These are phyloP conservation scores for Drosophila testacea DNA, from an alignment of 2,888 invertebrate genomes.

Conservation along the genomic window DNA sequence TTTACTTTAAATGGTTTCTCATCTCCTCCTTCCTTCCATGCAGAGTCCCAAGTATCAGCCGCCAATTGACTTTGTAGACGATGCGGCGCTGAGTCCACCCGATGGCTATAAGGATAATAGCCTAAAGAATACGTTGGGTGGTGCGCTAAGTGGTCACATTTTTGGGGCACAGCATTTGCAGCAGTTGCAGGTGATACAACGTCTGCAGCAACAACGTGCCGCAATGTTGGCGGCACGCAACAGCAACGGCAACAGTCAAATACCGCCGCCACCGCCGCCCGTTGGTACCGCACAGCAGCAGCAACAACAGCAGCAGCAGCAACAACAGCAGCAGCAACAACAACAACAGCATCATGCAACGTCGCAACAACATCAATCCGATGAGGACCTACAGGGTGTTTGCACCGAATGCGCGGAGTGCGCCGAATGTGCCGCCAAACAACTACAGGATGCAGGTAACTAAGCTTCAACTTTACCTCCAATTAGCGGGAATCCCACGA, in stretches of 20 bases:
- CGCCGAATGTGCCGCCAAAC: conserved; percentile 85
- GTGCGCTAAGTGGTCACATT: conserved; percentile 88
- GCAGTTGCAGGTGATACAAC: conserved; percentile 88
- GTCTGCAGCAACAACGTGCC: conserved; percentile 88
- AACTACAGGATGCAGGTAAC: conserved; percentile 84
- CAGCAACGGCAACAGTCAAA: conserved; percentile 61
- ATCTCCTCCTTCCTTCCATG: background rate
- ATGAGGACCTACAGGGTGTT: conserved; percentile 83
- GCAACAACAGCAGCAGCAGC: conserved; percentile 57
- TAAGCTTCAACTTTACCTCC: conserved; percentile 14
- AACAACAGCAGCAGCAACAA: conserved; percentile 52
- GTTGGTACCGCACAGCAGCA: conserved; percentile 48
- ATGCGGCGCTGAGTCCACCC: conserved; percentile 94
- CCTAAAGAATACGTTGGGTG: conserved; percentile 87
- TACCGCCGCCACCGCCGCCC: conserved; percentile 68
- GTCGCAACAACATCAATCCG: conserved; percentile 59
- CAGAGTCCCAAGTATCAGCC: conserved; percentile 88
- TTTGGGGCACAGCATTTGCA: conserved; percentile 89
- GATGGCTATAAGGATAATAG: conserved; percentile 96
- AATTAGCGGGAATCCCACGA: conserved; percentile 50
- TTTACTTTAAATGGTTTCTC: conserved; percentile 1
- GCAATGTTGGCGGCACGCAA: conserved; percentile 86
- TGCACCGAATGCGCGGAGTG: conserved; percentile 85
- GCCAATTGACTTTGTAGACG: conserved; percentile 90
- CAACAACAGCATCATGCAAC: conserved; percentile 50